Evolutionary conservation across 2,113 vertebrate genomes (phyloP).

Genomic region (Centropus bengalensis): DNA sequence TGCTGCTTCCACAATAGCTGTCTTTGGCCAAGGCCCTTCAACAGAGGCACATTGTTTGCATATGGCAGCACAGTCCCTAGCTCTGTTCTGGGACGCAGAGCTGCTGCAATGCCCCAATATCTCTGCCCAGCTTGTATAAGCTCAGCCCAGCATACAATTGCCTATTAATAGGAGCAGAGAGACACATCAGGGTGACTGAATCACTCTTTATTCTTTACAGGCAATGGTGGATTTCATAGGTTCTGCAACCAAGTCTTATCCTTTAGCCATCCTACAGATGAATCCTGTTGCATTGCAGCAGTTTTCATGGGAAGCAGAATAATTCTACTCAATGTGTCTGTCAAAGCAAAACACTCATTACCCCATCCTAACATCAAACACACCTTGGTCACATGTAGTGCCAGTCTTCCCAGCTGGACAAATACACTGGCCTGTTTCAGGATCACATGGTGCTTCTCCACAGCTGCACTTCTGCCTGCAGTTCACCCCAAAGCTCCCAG

Average conservation of each 20-base stretch:
- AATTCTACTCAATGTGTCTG: background rate
- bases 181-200: background rate
- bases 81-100: background rate
- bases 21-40: background rate
- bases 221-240: accelerated
- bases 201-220: background rate
- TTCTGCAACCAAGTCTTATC: background rate
- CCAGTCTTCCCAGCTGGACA: slow-evolving; percentile 79
- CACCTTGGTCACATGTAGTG: slow-evolving; percentile 57
- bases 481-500: slow-evolving; percentile 61
- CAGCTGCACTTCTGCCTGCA: slow-evolving; percentile 71
- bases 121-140: background rate
- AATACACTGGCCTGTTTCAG: slow-evolving; percentile 66
- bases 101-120: background rate
- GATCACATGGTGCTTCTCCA: slow-evolving; percentile 58
- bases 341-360: background rate
- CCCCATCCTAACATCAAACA: background rate
- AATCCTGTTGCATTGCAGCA: background rate
- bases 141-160: background rate
- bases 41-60: background rate
- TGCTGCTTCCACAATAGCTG: background rate
- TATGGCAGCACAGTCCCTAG: background rate
- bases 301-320: background rate
- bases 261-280: background rate
- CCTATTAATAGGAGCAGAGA: background rate